Evolutionary conservation across 2,888 invertebrate genomes (phyloP), one percentile per base, ranked within the genome.

Genomic region (Limnephilus lunatus): DNA sequence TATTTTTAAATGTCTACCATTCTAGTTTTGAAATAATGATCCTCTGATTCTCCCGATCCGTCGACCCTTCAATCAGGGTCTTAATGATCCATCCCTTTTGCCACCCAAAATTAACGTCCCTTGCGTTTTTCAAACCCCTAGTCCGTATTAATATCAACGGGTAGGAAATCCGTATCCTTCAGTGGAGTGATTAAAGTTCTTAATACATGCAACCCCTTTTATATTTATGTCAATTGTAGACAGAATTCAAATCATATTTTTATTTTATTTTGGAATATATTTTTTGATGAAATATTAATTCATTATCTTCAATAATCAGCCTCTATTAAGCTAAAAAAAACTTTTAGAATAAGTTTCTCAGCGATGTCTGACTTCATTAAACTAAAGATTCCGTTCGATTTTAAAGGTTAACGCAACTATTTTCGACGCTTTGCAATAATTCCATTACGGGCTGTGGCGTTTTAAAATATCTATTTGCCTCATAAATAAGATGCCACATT

Each of bases 41-140:
- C 83, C 25, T 32, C 15, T 83, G 31, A 19, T 83, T 83, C 83
- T 19, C 32, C 19, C 5, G 83, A 83, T 83, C 31, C 25, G 32
- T 31, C 83, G 83, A 31, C 35, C 83, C 83, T 68, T 83, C 83
- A 31, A 83, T 83, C 31, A 35, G 83, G 31, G 83, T 12, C 83
- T 31, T 83, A 83, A 83, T 35, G 83, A 83, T 83, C 35, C 83
- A 83, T 83, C 83, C 35, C 83, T 83, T 83, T 83, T 31, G 83
- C 83, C 83, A 83, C 83, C 83, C 25, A 35, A 68, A 83, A 83
- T 83, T 83, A 83, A 83, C 83, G 83, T 35, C 83, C 35, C 83
- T 83, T 35, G 32, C 83, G 83, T 83, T 83, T 83, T 83, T 83
- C 32, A 31, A 83, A 32, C 83, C 83, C 83, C 35, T 14, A 35